Percentiles rank a stretch among this genome's conserved stretches.
Evolutionary conservation across 2,113 vertebrate genomes (phyloP).

Genomic region (Oceanodroma tethys): DNA sequence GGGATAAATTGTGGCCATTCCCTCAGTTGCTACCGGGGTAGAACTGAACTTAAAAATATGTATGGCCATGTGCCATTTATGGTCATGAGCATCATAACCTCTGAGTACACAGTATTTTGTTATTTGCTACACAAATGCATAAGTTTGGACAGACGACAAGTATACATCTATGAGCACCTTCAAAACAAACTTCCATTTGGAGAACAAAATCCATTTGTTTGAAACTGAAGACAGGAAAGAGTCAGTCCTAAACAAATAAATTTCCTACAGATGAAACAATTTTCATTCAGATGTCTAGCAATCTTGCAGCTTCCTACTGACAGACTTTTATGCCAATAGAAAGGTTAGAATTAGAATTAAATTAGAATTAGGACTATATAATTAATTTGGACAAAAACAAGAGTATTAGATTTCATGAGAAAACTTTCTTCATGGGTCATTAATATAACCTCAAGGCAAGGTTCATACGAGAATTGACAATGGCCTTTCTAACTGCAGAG

Average conservation of each 20-base stretch:
- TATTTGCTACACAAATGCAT: neutral
- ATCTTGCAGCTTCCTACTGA: neutral
- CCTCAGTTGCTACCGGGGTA: neutral
- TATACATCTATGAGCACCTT: neutral
- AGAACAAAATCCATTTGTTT: neutral
- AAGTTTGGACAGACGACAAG: neutral
- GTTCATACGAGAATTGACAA: neutral
- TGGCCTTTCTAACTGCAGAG: neutral
- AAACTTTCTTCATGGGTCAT: neutral
- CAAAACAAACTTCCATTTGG: neutral
- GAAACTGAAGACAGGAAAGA: neutral
- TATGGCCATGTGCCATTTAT: neutral
- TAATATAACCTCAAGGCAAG: neutral
- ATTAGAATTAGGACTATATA: neutral
- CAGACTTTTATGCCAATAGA: neutral
- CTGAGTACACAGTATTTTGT: neutral
- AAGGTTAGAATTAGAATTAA: neutral
- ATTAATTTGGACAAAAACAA: neutral
- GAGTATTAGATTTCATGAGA: neutral
- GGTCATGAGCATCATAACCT: neutral
- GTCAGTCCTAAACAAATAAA: neutral
- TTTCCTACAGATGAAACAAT: neutral
- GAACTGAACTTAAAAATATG: neutral
- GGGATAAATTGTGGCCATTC: neutral
- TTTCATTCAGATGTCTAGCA: neutral